phyloP scores from a whole-genome alignment of 2,888 invertebrate species.

The Micropterix aruncella region DNA sequence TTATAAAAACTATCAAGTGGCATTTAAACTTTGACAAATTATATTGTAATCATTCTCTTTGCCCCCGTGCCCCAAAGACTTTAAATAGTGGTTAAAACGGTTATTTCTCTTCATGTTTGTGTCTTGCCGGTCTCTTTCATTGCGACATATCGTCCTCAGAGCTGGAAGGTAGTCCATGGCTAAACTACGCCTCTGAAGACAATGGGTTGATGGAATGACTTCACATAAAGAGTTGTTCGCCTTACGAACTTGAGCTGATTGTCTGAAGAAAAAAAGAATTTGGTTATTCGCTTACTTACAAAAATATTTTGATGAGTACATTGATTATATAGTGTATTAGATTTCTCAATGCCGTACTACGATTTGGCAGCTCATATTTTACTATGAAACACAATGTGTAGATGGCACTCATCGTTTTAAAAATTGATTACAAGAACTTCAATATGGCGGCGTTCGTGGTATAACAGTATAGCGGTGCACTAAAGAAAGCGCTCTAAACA shows the following conservation, averaged over 20 bases:
- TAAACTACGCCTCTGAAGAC: slow-evolving; percentile 38
- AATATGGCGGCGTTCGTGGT: no score
- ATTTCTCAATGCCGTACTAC: no score
- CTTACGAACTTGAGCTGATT: not conserved
- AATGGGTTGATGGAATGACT: slow-evolving; percentile 29
- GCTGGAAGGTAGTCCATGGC: slow-evolving; percentile 55
- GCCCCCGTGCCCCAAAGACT: slow-evolving; percentile 37
- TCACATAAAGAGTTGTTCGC: slow-evolving; percentile 21
- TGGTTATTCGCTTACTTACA: no score
- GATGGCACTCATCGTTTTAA: no score
- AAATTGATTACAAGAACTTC: no score
- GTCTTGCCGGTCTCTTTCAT: slow-evolving; percentile 46
- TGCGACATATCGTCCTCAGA: slow-evolving; percentile 53
- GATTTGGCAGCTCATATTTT: no score
- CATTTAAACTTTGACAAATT: slow-evolving; percentile 26
- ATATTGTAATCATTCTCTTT: slow-evolving; percentile 34
- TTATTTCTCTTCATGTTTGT: slow-evolving; percentile 50
- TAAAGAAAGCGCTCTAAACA: no score
- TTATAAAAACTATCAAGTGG: no score
- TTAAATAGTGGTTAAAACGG: slow-evolving; percentile 68
- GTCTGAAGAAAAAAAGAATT: not conserved
- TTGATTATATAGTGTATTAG: no score
- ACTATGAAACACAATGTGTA: no score
- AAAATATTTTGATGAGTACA: no score
- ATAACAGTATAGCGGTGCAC: no score